Evolutionary conservation across 2,797 vertebrate genomes (phyloP), one percentile per base, ranked within the genome.

Genomic region (Spinus pinus): DNA sequence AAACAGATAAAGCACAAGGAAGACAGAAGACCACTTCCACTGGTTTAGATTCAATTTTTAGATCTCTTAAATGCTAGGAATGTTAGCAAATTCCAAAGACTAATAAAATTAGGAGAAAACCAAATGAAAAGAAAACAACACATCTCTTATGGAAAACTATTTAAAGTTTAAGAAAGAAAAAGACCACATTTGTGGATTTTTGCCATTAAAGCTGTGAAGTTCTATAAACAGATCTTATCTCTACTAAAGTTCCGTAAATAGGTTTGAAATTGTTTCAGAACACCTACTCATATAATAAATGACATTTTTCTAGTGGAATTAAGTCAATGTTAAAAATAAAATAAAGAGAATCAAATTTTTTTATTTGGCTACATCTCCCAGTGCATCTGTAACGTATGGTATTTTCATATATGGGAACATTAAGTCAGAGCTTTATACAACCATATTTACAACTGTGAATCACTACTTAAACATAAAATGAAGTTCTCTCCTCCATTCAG

Each of bases 1-100:
- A 97, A 97, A 97, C 94, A 94, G 73, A 94, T 50, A 93, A 74
- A 88, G 69, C 64, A 70, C 58, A 81, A 62, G 89, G 51, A 90
- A 94, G 79, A 94, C 17, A 83, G 92, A 88, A 88, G 79, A 87
- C 79, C 30, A 75, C 56, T 93, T 95, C 87, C 79, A 95, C 62
- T 30, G 44, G 35, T 78, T 94, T 39, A 72, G 58, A 86, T 81
- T 88, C 22, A 58, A 33, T 91, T 94, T 93, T 90, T 46, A 93
- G 41, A 75, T 93, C 54, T 90, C 61, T 72, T 75, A 73, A 90
- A 46, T 27, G 58, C 47, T 78, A 71, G 24, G 81, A 95, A 92
- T 72, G 42, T 56, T 66, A 91, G 46, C 70, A 86, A 72, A 66
- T 91, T 91, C 77, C 87, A 83, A 2, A 12, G 56, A 46, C 54